Base-by-base conservation (phyloP, 2,888 invertebrate genomes). In the Drosophila pegasa region DNA sequence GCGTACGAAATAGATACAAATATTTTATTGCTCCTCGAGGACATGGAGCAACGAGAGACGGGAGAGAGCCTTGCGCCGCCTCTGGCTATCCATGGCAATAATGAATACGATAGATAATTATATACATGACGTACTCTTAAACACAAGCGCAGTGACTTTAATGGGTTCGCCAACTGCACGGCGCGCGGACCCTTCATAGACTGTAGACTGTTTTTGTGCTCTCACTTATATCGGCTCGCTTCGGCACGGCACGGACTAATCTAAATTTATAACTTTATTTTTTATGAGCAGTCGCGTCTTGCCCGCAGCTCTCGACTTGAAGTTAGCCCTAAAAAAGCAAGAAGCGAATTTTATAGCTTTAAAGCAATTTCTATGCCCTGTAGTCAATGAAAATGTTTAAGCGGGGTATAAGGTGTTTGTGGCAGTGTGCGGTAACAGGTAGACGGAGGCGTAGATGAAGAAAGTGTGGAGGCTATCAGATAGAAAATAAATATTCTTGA, bases 1-100 rank as follows among this genome's bases (percentile, higher is more conserved):
- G 56, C 22, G 62, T 63, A 79, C 70, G 58, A 78, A 80, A 78
- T 82, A 82, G 89, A 89, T 83, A 89, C 78, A 86, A 87, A 77
- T 78, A 80, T 87, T 89, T 90, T 90, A 90, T 90, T 89, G 86
- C 78, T 75, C 89, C 89, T 87, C 57, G 55, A 90, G 90, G 90
- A 87, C 83, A 83, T 80, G 71, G 61, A 63, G 18, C 47, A 12
- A 12, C 12, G 12, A 40, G 61, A 43, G 38, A 16, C 51, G 43
- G 43, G 61, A 58, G 60, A 62, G 63, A 70, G 47, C 37, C 45
- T 58, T 63, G 68, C 65, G 71, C 56, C 29, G 70, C 75, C 65
- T 64, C 51, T 27, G 54, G 22, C 45, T 64, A 69, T 57, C 71
- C 56, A 43, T 56, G 75, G 63, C 69, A 70, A 74, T 83, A 84